Evolutionary conservation across 1,140 invertebrate genomes (phyloP), one percentile per base, ranked within the genome.

Genomic region (Marisa cornuarietis): DNA sequence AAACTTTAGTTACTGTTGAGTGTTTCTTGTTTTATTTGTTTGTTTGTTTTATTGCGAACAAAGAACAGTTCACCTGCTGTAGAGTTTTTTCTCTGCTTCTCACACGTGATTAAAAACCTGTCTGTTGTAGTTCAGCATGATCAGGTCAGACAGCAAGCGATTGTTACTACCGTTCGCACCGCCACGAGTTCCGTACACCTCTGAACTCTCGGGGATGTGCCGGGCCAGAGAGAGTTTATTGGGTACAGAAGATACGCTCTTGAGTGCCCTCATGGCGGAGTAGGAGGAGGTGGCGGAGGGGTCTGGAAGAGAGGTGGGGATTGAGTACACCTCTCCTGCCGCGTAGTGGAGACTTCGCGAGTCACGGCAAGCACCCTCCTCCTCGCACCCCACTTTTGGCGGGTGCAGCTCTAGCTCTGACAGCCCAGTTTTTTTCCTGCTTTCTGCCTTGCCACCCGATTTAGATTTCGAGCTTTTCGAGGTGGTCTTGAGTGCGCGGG

Each of bases 61-160:
- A 18, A 9, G 14, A n/a, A 54, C 71, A 20, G n/a, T 14, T 20
- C 6, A 8, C 71, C 0, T 18, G 20, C 20, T 16, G 1, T n/a
- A 72, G 6, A 54, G 16, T 10, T 20, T 51, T 31, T 16, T 6
- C 49, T 54, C 49, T 20, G 13, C 2, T 7, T 7, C 20, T 13
- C 54, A 52, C n/a, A 51, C 31, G n/a, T 79, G 61, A 63, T 75
- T 66, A 20, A 80, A 66, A 9, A 80, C 63, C 66, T 80, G 79
- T 54, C 74, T 58, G 66, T 80, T 76, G 49, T 80, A 80, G 68
- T 80, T 80, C 62, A 80, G 73, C 65, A 80, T 61, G 31, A 80
- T 80, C 26, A 80, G 79, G 65, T 80, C 79, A 0, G 74, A 76
- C 54, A 80, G 68, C 24, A 80, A 58, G 7, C 79, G 42, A 65